Percentiles rank a stretch among this genome's conserved stretches.
Evolutionary conservation across 2,797 vertebrate genomes (phyloP).

Genomic region (Karalla daura): DNA sequence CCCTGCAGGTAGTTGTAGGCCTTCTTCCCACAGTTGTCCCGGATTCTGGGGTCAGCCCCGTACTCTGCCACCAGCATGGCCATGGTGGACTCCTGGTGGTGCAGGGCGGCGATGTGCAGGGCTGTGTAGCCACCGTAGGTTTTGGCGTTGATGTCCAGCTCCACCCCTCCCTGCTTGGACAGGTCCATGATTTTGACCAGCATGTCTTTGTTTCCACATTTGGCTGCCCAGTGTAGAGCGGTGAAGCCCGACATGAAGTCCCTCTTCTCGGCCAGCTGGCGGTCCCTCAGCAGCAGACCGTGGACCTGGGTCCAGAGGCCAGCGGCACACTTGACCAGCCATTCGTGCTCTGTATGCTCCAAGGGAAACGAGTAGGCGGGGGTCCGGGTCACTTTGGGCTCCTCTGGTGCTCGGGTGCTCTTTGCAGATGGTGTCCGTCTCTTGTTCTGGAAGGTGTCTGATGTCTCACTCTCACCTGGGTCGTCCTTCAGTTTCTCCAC

Average conservation of each 20-base stretch:
- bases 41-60: constrained; percentile 80
- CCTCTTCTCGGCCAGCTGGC: constrained; percentile 87
- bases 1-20: constrained; percentile 89
- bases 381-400: constrained; percentile 69
- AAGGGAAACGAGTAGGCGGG: constrained; percentile 77
- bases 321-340: constrained; percentile 86
- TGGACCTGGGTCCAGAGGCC: constrained; percentile 91
- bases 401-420: constrained; percentile 76
- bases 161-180: constrained; percentile 73
- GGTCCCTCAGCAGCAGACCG: constrained; percentile 87
- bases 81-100: constrained; percentile 84
- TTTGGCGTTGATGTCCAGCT: constrained; percentile 85
- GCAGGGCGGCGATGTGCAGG: constrained; percentile 91
- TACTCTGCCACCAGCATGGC: constrained; percentile 84
- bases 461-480: constrained; percentile 7
- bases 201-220: constrained; percentile 89
- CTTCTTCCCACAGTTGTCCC: constrained; percentile 92
- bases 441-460: constrained; percentile 34
- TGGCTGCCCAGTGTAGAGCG: constrained; percentile 93
- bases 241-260: constrained; percentile 96
- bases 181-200: constrained; percentile 84
- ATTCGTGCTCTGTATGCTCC: constrained; percentile 88
- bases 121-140: constrained; percentile 92
- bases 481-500: constrained; percentile 44
- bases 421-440: constrained; percentile 66